Evolutionary conservation across 2,888 invertebrate species (phyloP), one percentile per base, ranked within the genome.

Genomic region (Blastobasis adustella): DNA sequence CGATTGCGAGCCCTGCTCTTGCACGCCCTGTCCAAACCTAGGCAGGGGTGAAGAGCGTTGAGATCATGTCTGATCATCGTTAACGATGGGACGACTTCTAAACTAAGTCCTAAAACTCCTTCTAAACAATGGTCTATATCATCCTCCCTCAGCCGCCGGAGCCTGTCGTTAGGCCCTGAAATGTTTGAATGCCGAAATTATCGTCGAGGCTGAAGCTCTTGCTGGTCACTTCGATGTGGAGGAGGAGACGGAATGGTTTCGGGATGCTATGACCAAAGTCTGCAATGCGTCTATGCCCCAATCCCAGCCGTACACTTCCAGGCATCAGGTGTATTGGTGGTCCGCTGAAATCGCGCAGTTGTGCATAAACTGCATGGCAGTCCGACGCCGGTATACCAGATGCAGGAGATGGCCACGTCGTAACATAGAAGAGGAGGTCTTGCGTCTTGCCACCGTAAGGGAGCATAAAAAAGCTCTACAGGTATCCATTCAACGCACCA

Each of bases 1-100:
- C 60, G 6, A 54, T 58, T 10, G 55, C 57, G 0, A 46, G 39
- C 36, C 49, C 56, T 23, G 37, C 46, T 5, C 5, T 51, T 1
- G 58, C 58, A 4, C 39, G 50, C 37, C 49, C 49, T 5, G 49
- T 57, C 1, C 43, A 5, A 37, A 49, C 23, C 42, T 60, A 58
- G 60, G 41, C 49, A 9, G 58, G 58, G 0, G 45, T 53, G 47
- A 54, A 52, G 45, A 49, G 37, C 6, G 53, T 52, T 41, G 59
- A 57, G 47, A 56, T 53, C 1, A 23, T 60, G n/a, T 58, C 58
- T 1, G 60, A 59, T 36, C 60, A 60, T 37, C 37, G 46, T 23
- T 23, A 23, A 23, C 23, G 23, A 23, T 2, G 23, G 23, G 23
- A 23, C 23, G 23, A 2, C 23, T 23, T 23, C 23, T n/a, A n/a